phyloP scores from a whole-genome alignment of 2,113 vertebrate genomes.

The Dipodomys stephensi region DNA sequence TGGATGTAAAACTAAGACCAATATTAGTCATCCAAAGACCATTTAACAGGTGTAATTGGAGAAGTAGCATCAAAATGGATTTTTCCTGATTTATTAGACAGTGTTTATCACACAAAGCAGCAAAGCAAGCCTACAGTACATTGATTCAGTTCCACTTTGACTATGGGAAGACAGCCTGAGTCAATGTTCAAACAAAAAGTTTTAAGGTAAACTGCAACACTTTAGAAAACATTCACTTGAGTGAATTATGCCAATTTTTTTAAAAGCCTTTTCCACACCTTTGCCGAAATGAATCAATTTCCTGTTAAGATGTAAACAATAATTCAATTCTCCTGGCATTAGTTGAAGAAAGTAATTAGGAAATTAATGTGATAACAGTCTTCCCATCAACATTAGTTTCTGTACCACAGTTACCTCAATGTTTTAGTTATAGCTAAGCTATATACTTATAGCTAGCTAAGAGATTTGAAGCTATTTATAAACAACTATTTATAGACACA shows the following conservation, averaged over 20 bases:
- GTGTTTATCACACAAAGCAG: slow-evolving; percentile 82
- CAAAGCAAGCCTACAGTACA: slow-evolving; percentile 77
- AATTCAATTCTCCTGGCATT: background rate
- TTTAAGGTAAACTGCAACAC: slow-evolving; percentile 79
- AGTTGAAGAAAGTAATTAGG: slow-evolving; percentile 44
- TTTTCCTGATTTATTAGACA: slow-evolving; percentile 83
- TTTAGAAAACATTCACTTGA: slow-evolving; percentile 75
- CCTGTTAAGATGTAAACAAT: slow-evolving; percentile 37
- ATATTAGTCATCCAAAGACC: slow-evolving; percentile 73
- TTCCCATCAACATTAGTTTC: slow-evolving; percentile 51
- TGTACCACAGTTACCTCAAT: slow-evolving; percentile 48
- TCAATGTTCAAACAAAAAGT: slow-evolving; percentile 81
- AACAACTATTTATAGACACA: background rate
- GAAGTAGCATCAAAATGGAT: slow-evolving; percentile 84
- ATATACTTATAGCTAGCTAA: background rate
- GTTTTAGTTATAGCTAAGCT: slow-evolving; percentile 50
- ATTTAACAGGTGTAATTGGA: slow-evolving; percentile 83
- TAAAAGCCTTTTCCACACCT: slow-evolving; percentile 44
- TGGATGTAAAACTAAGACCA: slow-evolving; percentile 75
- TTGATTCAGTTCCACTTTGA: slow-evolving; percentile 82
- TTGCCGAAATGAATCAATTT: slow-evolving; percentile 78
- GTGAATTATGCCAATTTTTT: slow-evolving; percentile 76
- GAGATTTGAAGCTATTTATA: slow-evolving; percentile 28
- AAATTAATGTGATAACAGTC: slow-evolving; percentile 19
- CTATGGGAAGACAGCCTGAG: slow-evolving; percentile 69